Evolutionary conservation across 23 tunicate species (phyloP).

Genomic region (Oikopleura vanhoeffeni): DNA sequence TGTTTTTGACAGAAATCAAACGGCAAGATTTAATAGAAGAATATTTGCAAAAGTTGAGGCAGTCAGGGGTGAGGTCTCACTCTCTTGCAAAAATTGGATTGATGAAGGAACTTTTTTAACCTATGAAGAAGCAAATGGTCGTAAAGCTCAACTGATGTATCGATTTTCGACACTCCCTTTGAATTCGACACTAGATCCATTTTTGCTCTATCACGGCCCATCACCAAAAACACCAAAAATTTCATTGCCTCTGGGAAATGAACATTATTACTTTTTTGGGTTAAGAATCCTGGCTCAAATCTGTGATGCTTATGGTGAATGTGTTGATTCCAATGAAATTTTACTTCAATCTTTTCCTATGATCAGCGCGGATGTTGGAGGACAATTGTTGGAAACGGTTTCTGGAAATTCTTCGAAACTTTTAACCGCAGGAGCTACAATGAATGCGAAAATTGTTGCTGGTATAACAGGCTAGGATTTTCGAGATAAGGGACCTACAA

Average conservation of each 20-base stretch:
- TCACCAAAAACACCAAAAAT: conserved; percentile 68
- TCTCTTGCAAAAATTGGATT: conserved; percentile 67
- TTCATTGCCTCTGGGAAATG: conserved; percentile 76
- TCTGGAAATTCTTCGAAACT: neutral
- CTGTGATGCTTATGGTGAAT: conserved; percentile 78
- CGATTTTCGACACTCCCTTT: conserved; percentile 54
- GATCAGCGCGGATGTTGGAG: neutral
- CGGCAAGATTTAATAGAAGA: neutral
- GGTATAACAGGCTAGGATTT: too few species aligned
- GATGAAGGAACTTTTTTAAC: conserved; percentile 58
- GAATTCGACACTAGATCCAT: conserved; percentile 26
- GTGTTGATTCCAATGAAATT: conserved; percentile 60
- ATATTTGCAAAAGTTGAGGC: neutral
- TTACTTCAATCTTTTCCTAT: conserved; percentile 22
- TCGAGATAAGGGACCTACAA: too few species aligned
- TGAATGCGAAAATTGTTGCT: neutral
- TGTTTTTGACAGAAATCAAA: neutral
- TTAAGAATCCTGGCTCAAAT: conserved; percentile 46
- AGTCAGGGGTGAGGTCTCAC: conserved; percentile 24
- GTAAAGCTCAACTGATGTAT: conserved; percentile 47
- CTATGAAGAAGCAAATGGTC: conserved; percentile 29
- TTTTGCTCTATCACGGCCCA: conserved; percentile 66
- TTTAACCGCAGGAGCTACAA: neutral
- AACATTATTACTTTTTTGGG: conserved; percentile 27
- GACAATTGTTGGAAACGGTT: neutral